Conservation (phyloP, 2,113 vertebrate genomes). For the Oenanthe melanoleuca region DNA sequence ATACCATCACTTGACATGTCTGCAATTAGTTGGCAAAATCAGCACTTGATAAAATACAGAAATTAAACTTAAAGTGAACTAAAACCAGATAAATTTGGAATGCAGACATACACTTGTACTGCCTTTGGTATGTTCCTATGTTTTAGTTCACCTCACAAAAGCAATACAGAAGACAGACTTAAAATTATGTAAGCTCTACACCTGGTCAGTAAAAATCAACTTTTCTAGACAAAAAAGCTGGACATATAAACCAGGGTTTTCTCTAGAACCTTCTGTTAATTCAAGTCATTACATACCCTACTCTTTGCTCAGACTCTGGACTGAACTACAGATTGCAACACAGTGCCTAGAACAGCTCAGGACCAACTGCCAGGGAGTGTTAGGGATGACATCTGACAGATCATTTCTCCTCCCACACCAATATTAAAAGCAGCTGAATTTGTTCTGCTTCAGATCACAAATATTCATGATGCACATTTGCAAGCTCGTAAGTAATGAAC, state of each 20-base stretch:
- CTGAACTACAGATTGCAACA: neutral
- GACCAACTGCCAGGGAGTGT: neutral
- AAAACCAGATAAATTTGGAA: neutral
- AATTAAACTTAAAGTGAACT: neutral
- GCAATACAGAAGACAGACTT: neutral
- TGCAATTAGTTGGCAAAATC: neutral
- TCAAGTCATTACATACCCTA: neutral
- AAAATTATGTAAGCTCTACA: neutral
- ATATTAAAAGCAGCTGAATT: neutral
- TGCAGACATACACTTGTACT: neutral
- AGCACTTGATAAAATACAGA: neutral
- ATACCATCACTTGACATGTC: neutral
- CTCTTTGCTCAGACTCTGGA: neutral
- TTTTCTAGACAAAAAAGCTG: neutral
- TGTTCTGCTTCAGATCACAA: slow-evolving; percentile 9
- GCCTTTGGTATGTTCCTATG: neutral
- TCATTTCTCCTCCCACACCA: neutral
- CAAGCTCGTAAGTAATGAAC: neutral
- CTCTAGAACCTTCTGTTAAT: neutral
- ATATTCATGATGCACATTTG: neutral
- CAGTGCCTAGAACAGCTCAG: neutral
- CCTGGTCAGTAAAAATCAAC: neutral
- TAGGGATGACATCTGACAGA: neutral
- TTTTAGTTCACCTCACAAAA: neutral
- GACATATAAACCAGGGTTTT: neutral